Conservation (phyloP, 2,888 invertebrate genomes). For the Copidosoma aretas region DNA sequence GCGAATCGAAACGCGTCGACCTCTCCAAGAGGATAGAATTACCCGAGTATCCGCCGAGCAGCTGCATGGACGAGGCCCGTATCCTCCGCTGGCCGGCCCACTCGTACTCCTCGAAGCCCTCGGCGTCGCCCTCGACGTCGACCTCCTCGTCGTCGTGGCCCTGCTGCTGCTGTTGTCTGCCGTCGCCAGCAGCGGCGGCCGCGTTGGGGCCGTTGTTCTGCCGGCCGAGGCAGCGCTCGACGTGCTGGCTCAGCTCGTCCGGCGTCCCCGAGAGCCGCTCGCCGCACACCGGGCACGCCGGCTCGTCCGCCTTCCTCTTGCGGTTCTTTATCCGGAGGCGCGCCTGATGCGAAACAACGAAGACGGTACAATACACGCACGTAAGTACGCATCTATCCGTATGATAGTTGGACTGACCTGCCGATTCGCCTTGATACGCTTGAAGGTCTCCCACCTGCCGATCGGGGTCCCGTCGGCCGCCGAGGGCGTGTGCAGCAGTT, state of each 20-base stretch:
- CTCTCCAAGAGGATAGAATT: slow-evolving; percentile 25
- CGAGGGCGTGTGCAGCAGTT: slow-evolving; percentile 60
- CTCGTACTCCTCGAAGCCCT: slow-evolving; percentile 81
- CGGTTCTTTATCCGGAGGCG: slow-evolving; percentile 68
- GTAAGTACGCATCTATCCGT: neutral
- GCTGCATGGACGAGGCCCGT: slow-evolving; percentile 74
- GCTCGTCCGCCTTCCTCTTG: slow-evolving; percentile 71
- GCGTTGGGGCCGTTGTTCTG: slow-evolving; percentile 67
- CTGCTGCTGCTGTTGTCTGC: slow-evolving; percentile 61
- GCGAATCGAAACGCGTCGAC: too few relatives aligned
- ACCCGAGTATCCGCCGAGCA: slow-evolving; percentile 72
- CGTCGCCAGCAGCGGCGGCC: neutral
- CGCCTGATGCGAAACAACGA: slow-evolving; percentile 55
- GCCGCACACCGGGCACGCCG: slow-evolving; percentile 84
- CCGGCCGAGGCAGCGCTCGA: slow-evolving; percentile 72
- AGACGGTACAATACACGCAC: neutral
- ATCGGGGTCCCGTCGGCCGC: slow-evolving; percentile 65
- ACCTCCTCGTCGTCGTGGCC: slow-evolving; percentile 79
- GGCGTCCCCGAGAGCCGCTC: slow-evolving; percentile 69
- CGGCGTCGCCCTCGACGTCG: slow-evolving; percentile 76
- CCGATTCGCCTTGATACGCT: slow-evolving; percentile 76
- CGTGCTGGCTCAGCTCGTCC: slow-evolving; percentile 76
- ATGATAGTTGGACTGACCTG: slow-evolving; percentile 62
- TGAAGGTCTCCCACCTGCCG: slow-evolving; percentile 77
- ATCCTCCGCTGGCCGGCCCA: slow-evolving; percentile 91